Evolutionary conservation across 2,888 invertebrate genomes (phyloP).

Genomic region (Eulithis prunata): DNA sequence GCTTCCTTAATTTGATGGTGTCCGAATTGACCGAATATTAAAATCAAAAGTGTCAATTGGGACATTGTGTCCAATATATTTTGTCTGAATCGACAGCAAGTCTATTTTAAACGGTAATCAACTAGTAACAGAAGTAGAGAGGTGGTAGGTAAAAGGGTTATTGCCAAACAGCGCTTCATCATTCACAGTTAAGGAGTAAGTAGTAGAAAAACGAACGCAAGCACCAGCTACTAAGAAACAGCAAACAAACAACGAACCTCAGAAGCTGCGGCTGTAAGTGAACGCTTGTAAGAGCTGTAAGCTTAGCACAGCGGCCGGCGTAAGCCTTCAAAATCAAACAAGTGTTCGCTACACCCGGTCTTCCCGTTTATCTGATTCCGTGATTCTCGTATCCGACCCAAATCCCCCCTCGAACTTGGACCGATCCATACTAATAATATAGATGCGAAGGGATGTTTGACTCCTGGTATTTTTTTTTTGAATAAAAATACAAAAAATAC

Average conservation of each 20-base stretch:
- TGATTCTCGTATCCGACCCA: conserved; percentile 50
- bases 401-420: conserved; percentile 47
- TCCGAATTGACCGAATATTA: too few relatives aligned
- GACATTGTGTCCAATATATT: too few relatives aligned
- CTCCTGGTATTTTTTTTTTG: background rate
- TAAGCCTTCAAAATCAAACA: conserved; percentile 67
- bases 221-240: conserved; percentile 12
- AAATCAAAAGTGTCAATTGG: too few relatives aligned
- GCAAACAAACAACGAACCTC: conserved; percentile 21
- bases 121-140: too few relatives aligned
- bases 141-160: too few relatives aligned
- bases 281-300: conserved; percentile 49
- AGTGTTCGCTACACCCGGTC: conserved; percentile 58
- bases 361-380: conserved; percentile 56
- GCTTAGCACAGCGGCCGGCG: conserved; percentile 44
- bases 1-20: too few relatives aligned
- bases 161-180: too few relatives aligned
- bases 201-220: background rate
- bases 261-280: conserved; percentile 50
- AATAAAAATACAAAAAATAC: too few relatives aligned
- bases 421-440: conserved; percentile 32
- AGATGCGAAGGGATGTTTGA: background rate
- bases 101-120: too few relatives aligned
- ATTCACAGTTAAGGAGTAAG: too few relatives aligned
- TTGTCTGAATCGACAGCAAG: too few relatives aligned